Evolutionary conservation across 2,113 vertebrate species (phyloP), one percentile per base, ranked within the genome.

Genomic region (Phyllostomus hastatus): DNA sequence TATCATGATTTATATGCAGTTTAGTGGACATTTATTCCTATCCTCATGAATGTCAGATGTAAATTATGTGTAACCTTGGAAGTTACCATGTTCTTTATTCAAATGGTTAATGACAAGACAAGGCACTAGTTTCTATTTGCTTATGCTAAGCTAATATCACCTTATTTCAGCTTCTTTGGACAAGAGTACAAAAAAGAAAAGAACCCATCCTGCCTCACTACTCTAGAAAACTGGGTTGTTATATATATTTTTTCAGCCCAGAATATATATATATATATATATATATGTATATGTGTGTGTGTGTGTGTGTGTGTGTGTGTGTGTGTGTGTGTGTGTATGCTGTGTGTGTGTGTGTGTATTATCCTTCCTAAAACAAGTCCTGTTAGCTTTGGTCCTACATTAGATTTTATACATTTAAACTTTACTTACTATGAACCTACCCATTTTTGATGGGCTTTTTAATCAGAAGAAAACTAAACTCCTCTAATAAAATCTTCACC

Each of bases 1-100:
- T 94, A 94, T 83, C 69, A 88, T 97, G 67, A 91, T 95, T 89
- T 93, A 89, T 91, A 46, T 80, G 48, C 59, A 95, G 72, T 82
- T 97, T 96, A 94, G 70, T 54, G 35, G 26, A 88, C 76, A 92
- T 97, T 95, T 96, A 97, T 95, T 95, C 66, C 59, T 88, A 35
- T 78, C 26, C 35, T 96, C 38, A 80, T 94, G 72, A 96, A 90
- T 96, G 72, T 90, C 85, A 96, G 46, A 70, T 92, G 82, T 78
- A 91, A 96, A 92, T 96, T 95, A 91, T 87, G n/a, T 81, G 59
- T 76, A 93, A 96, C 75, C 92, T 90, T 97, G 92, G 66, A 92
- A 93, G 54, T 93, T 95, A 94, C 52, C n/a, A 95, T 92, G 50
- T 83, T 97, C 72, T n/a, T 88, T 87, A 94, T 88, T 94, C 72